Evolutionary conservation across 2,797 vertebrate genomes (phyloP), one percentile per base, ranked within the genome.

Genomic region (Echiichthys vipera): DNA sequence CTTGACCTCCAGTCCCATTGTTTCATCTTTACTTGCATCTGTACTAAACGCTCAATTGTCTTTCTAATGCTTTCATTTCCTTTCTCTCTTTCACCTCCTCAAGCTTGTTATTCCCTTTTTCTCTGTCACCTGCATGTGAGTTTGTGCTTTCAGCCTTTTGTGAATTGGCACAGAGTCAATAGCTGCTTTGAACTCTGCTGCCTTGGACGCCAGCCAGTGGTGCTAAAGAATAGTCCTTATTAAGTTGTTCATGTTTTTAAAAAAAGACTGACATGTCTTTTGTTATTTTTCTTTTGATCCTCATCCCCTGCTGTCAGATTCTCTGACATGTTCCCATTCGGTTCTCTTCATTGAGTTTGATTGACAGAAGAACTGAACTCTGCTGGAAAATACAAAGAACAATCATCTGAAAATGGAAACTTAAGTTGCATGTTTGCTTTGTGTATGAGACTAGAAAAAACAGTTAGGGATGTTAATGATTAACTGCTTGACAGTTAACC

Each of bases 151-250:
- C 56, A 65, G 47, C 29, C 18, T 65, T 34, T 25, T 58, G 30
- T 70, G 46, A 76, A 66, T 54, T 46, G 57, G 24, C 51, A 68
- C 57, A 47, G 25, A 74, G 65, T 74, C 77, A 67, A 42, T 67
- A 50, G 57, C 57, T 27, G 56, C 37, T 68, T 49, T 84, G 54
- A 72, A 74, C 58, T 75, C 22, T 12, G 34, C 42, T 8, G 6
- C 45, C 50, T 65, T 63, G 71, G 67, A 68, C 10, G 17, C 17
- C 59, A 47, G 43, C 49, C 63, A 72, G 32, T 13, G 13, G 29
- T 34, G 37, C 39, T 32, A 55, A n/a, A 65, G n/a, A 68, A 59
- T 10, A 42, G 47, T 61, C 22, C 37, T 64, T 36, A 71, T 61
- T 56, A 67, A 57, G 65, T 34, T 74, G 73, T 74, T 67, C 55